Evolutionary conservation across 1,140 invertebrate species (phyloP).

Genomic region (Neodiprion pinetum): DNA sequence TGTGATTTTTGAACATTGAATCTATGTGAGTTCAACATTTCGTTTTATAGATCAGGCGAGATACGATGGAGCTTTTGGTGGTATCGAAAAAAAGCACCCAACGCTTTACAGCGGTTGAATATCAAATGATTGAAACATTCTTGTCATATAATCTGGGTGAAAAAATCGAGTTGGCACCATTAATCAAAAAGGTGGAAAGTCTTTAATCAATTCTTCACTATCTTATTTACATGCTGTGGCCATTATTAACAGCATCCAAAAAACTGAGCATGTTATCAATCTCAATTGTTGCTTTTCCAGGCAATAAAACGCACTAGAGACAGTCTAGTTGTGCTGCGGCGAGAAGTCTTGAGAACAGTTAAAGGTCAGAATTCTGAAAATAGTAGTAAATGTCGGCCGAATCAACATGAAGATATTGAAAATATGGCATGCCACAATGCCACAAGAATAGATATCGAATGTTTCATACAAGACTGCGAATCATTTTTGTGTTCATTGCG

Average conservation of each 20-base stretch:
- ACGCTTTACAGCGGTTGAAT: slow-evolving; percentile 66
- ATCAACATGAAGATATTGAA: slow-evolving; percentile 37
- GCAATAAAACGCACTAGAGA: slow-evolving; percentile 50
- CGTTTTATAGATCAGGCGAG: slow-evolving; percentile 53
- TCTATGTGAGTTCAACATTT: slow-evolving; percentile 20
- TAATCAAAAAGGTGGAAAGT: slow-evolving; percentile 69
- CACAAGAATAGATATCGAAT: slow-evolving; percentile 35
- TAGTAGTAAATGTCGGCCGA: slow-evolving; percentile 32
- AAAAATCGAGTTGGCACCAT: slow-evolving; percentile 68
- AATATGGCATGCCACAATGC: slow-evolving; percentile 37
- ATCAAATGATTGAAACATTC: slow-evolving; percentile 73
- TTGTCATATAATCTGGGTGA: slow-evolving; percentile 75
- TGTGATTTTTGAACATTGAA: slow-evolving; percentile 11
- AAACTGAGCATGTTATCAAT: slow-evolving; percentile 14
- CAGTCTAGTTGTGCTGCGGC: slow-evolving; percentile 41
- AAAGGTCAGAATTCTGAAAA: slow-evolving; percentile 29
- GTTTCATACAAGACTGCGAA: slow-evolving; percentile 38
- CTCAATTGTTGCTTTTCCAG: slow-evolving; percentile 26
- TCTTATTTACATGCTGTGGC: slow-evolving; percentile 27
- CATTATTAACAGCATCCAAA: slow-evolving; percentile 36
- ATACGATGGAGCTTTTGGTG: slow-evolving; percentile 72
- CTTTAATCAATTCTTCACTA: background rate
- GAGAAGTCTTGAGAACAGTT: slow-evolving; percentile 36
- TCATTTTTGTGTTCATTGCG: slow-evolving; percentile 63
- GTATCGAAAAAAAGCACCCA: slow-evolving; percentile 81